These are phyloP conservation scores for Dendrocincla tyrannina DNA, from an alignment of 2,797 vertebrate genomes.

Conservation along the genomic window DNA sequence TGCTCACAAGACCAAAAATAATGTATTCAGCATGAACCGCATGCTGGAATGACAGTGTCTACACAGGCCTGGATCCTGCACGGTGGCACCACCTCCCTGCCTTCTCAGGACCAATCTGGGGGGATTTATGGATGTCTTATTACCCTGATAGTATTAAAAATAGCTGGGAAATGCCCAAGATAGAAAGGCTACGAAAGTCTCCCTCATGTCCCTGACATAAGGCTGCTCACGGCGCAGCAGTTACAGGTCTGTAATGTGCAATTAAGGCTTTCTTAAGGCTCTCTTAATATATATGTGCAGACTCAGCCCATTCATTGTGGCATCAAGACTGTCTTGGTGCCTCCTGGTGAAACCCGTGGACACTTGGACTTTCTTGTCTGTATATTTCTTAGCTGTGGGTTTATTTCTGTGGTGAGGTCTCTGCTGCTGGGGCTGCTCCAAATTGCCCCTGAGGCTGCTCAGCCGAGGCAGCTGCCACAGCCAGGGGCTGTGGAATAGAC, in stretches of 20 bases:
- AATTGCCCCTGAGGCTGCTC: neutral
- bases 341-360: neutral
- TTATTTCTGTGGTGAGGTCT: neutral
- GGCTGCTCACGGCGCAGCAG: neutral
- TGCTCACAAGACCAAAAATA: conserved; percentile 44
- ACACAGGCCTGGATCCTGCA: rapidly evolving
- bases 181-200: neutral
- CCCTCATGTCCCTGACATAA: neutral
- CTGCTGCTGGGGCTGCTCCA: neutral
- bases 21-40: neutral
- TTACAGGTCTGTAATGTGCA: neutral
- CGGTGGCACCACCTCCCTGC: neutral
- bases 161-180: neutral
- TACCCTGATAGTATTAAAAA: neutral
- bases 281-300: neutral
- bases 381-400: rapidly evolving
- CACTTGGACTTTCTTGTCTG: neutral
- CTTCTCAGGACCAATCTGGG: neutral
- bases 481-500: neutral
- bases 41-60: rapidly evolving
- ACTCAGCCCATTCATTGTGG: neutral
- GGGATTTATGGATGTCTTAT: rapidly evolving
- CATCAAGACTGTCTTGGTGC: neutral
- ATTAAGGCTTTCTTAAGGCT: neutral
- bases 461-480: rapidly evolving